phyloP scores from a whole-genome alignment of 2,888 invertebrate genomes.

The Pristionchus arcanus region DNA sequence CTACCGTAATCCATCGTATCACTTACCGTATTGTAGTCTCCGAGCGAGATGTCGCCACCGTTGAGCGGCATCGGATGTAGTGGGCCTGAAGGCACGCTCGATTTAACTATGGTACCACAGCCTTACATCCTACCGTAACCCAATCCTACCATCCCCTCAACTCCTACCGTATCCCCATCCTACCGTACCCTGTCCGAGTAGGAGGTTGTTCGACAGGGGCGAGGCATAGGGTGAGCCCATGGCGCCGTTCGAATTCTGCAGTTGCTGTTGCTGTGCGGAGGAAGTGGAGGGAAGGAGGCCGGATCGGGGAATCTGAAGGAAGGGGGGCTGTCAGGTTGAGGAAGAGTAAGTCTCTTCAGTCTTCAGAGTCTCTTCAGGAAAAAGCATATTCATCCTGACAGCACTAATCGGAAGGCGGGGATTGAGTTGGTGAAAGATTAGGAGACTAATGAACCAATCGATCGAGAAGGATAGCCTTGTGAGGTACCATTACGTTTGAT shows the following conservation, averaged over 20 bases:
- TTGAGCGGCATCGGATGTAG: conserved; percentile 32
- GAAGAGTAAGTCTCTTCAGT: too few relatives aligned
- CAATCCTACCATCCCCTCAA: neutral
- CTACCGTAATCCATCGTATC: neutral
- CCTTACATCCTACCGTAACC: neutral
- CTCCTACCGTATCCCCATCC: neutral
- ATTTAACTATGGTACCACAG: neutral
- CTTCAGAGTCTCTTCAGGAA: too few relatives aligned
- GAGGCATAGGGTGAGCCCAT: conserved; percentile 46
- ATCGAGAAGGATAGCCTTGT: too few relatives aligned
- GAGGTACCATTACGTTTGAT: too few relatives aligned
- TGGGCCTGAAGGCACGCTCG: neutral
- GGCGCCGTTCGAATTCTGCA: neutral
- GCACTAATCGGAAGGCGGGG: too few relatives aligned
- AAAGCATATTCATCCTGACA: too few relatives aligned
- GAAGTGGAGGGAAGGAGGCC: conserved; percentile 22
- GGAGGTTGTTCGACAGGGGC: conserved; percentile 32
- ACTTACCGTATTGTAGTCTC: neutral
- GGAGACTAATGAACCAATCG: too few relatives aligned
- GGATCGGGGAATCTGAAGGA: conserved; percentile 35
- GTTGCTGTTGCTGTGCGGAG: conserved; percentile 2
- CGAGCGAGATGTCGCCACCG: conserved; percentile 35
- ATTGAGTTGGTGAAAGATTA: too few relatives aligned
- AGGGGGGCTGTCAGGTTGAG: neutral
- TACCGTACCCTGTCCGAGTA: conserved; percentile 50